These are phyloP conservation scores for Cyclargus thomasi DNA, from an alignment of 1,140 invertebrate genomes.

Conservation along the genomic window DNA sequence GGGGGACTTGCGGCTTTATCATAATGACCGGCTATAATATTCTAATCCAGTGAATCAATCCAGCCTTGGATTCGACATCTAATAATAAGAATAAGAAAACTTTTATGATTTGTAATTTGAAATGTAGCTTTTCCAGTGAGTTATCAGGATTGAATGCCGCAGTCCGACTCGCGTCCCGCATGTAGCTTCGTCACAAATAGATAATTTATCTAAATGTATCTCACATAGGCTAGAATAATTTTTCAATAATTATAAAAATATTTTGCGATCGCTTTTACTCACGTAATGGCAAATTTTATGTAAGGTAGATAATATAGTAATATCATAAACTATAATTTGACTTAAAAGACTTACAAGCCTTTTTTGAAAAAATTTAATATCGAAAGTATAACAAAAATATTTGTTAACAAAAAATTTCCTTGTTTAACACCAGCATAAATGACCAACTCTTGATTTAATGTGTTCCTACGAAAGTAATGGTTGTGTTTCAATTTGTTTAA, in stretches of 20 bases:
- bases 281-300: not conserved
- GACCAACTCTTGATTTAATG: not conserved
- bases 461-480: not conserved
- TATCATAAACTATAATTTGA: too few relatives aligned
- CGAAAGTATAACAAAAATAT: too few relatives aligned
- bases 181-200: slow-evolving; percentile 1
- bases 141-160: too few relatives aligned
- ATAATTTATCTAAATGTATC: slow-evolving; percentile 2
- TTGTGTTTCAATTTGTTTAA: slow-evolving; percentile 9
- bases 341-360: not conserved
- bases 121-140: too few relatives aligned
- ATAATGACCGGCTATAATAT: not conserved
- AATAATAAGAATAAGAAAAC: too few relatives aligned
- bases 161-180: too few relatives aligned
- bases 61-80: too few relatives aligned
- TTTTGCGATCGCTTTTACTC: slow-evolving; percentile 10
- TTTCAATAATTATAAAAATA: not conserved
- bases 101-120: too few relatives aligned
- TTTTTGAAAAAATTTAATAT: not conserved
- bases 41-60: too few relatives aligned
- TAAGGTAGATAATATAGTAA: too few relatives aligned
- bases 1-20: not conserved
- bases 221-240: not conserved
- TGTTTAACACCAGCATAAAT: not conserved
- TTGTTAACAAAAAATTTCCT: too few relatives aligned